Conservation (phyloP, 2,888 invertebrate species). For the Dasypogon diadema region DNA sequence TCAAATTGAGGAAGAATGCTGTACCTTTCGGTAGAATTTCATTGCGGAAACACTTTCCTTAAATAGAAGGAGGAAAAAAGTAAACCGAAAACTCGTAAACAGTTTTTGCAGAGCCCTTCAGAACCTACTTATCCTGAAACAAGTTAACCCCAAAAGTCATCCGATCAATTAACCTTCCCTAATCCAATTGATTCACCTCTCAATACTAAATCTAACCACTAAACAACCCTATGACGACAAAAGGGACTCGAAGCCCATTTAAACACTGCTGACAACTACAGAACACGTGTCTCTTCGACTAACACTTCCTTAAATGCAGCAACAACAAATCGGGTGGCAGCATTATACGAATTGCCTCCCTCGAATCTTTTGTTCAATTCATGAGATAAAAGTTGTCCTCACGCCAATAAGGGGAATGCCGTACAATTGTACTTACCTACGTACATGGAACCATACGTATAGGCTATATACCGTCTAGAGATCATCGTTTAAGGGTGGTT, state of each 20-base stretch:
- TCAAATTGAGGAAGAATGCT: no score
- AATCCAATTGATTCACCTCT: conserved; percentile 42
- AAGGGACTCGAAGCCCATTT: conserved; percentile 44
- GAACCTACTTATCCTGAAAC: not conserved
- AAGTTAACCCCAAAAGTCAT: conserved; percentile 9
- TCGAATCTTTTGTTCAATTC: conserved; percentile 49
- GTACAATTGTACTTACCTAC: conserved; percentile 1
- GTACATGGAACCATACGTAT: not conserved
- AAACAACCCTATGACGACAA: conserved; percentile 28
- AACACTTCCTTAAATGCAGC: conserved; percentile 21
- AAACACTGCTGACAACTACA: conserved; percentile 54
- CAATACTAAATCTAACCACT: conserved; percentile 23
- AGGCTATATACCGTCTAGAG: not conserved
- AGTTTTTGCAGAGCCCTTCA: not conserved
- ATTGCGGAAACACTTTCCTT: no score
- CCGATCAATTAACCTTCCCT: conserved; percentile 46
- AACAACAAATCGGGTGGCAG: not conserved
- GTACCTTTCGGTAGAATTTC: no score
- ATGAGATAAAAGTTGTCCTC: conserved; percentile 48
- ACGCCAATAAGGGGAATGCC: conserved; percentile 11
- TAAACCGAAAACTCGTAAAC: conserved; percentile 4
- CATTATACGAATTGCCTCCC: conserved; percentile 22
- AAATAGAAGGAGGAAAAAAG: conserved; percentile 1
- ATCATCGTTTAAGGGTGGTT: conserved; percentile 1
- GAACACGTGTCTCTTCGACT: conserved; percentile 45